Base-by-base conservation (phyloP, 2,797 vertebrate species). In the Nyctibius grandis region DNA sequence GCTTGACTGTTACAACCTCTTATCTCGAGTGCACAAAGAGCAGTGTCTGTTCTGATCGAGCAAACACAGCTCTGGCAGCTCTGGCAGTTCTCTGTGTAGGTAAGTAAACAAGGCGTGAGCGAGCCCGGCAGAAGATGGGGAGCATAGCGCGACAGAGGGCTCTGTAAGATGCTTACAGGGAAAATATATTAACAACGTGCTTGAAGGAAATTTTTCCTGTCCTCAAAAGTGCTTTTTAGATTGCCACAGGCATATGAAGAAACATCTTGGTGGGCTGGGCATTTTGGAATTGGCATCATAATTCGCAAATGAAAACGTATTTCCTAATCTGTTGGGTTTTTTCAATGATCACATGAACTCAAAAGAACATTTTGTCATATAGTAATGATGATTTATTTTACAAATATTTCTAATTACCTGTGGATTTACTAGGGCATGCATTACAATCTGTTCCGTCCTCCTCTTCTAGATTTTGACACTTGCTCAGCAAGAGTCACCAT, bases 21-120 rank as follows among this genome's bases (percentile, higher is more conserved):
- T 95, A 95, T 97, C 97, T 96, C 38, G 0, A 82, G 95, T 95
- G 95, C 74, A 81, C 95, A 91, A 96, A 95, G 85, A 96, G 67
- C 91, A 69, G 34, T 63, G 86, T 92, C 82, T 93, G 95, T 96
- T 96, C 91, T 25, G 3, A 25, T 74, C 83, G 95, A 94, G 89
- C 89, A 75, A 81, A 54, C 53, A 44, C 68, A 74, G 80, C 95
- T 88, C 76, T 54, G 89, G 70, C 68, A 74, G 80, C 95, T 88
- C 76, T 54, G 89, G 70, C 90, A 73, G 50, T 69, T 95, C 81
- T 69, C 72, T 9, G 9, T 10, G 38, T 48, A 88, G 90, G 93
- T 83, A 38, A 76, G 54, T 57, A 92, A 92, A 88, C 45, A 81
- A 51, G 47, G 36, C 17, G 2, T 20, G 47, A 89, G 61, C 9